Evolutionary conservation across 2,113 vertebrate species (phyloP), one percentile per base, ranked within the genome.

Genomic region (Catharus bicknelli): DNA sequence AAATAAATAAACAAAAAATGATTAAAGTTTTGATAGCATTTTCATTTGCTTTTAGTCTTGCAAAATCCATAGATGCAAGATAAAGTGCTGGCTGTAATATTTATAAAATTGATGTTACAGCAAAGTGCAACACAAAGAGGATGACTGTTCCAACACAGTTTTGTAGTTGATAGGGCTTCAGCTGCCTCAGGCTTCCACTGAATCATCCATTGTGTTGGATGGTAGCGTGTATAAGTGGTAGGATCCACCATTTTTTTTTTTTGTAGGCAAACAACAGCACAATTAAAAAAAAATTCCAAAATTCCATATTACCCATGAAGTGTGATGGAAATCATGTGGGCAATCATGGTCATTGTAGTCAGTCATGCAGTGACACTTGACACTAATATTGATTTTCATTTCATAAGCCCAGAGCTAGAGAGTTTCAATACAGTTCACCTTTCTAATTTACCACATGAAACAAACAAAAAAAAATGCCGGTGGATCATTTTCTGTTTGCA

Each of bases 51-150:
- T 91, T 96, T 53, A 62, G 14, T 50, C 62, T 94, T 88, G 55
- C 66, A 91, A 95, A 96, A 72, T 82, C 67, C 57, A 73, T 80
- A 88, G 78, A 92, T 96, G 59, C 66, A 76, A 97, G 85, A 76
- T 94, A 89, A 95, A 95, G 25, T 63, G 30, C 17, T 91, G 53
- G 11, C 79, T 93, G 30, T 93, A 95, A 90, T 95, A 94, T 96
- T 96, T 96, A 93, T 93, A 94, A 95, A 96, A 93, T 34, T 90
- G 58, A 84, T 58, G 10, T 93, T 96, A 86, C 25, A 94, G 38
- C 66, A 92, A 90, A 96, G 91, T 86, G 62, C 55, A 88, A 74
- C 90, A 88, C 34, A 95, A 92, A 76, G 86, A 93, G 38, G 83
- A 83, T 94, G 93, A 75, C 54, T 92, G 61, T 77, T 82, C 45